phyloP scores from a whole-genome alignment of 2,113 vertebrate genomes.

The Callopanchax toddi region DNA sequence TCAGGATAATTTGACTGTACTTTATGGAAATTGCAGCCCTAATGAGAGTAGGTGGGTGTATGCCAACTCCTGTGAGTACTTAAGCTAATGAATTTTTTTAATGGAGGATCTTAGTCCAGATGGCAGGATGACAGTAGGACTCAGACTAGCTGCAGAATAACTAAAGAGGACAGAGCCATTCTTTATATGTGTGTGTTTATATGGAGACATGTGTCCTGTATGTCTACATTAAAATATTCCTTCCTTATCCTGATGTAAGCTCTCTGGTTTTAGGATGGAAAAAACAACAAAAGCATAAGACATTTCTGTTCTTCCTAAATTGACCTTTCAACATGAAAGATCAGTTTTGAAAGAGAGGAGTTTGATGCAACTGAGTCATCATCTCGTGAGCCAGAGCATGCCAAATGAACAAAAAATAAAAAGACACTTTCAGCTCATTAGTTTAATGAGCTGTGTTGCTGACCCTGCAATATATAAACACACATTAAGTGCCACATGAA shows the following conservation, averaged over 20 bases:
- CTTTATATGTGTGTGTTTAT: constrained; percentile 3
- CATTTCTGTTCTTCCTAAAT: neutral
- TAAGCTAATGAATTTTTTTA: constrained; percentile 70
- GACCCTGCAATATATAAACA: constrained; percentile 39
- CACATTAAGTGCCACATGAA: constrained; percentile 2
- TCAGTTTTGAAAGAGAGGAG: neutral
- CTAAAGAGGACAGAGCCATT: constrained; percentile 8
- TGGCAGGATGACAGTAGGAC: constrained; percentile 37
- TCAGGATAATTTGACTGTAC: constrained; percentile 40
- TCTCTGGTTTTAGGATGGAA: too few species aligned
- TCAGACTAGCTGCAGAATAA: constrained; percentile 36
- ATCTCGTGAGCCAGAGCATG: constrained; percentile 43
- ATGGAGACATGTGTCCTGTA: neutral
- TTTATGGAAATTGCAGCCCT: constrained; percentile 40
- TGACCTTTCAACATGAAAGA: neutral
- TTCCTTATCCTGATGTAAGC: too few species aligned
- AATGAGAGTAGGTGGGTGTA: constrained; percentile 17
- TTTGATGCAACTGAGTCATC: constrained; percentile 20
- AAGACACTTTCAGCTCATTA: constrained; percentile 43
- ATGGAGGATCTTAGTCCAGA: constrained; percentile 51
- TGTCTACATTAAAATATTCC: too few species aligned
- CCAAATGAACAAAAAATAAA: constrained; percentile 15
- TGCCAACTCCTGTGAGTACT: constrained; percentile 63
- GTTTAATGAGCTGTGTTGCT: constrained; percentile 56
- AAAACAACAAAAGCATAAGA: too few species aligned